Conservation (phyloP, 2,888 invertebrate genomes). For the Conchocele bisecta region DNA sequence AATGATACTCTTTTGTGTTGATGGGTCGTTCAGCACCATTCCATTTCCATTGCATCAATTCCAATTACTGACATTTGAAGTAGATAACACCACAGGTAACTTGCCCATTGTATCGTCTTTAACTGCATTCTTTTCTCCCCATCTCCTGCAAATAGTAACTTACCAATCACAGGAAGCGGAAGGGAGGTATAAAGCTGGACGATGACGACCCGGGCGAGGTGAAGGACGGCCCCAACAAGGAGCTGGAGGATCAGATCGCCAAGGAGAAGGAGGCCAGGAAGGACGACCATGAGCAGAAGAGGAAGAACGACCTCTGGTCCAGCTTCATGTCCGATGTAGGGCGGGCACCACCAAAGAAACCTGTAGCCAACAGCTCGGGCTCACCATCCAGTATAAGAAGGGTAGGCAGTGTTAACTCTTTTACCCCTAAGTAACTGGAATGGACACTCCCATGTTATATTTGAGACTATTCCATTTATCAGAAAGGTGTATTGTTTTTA, state of each 20-base stretch:
- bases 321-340: slow-evolving; percentile 81
- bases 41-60: no score
- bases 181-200: slow-evolving; percentile 72
- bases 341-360: slow-evolving; percentile 63
- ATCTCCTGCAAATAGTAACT: not conserved
- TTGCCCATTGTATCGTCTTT: no score
- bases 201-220: slow-evolving; percentile 45
- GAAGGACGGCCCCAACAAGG: slow-evolving; percentile 56
- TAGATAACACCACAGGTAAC: not conserved
- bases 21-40: no score
- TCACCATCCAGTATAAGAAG: slow-evolving; percentile 37
- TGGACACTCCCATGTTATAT: no score
- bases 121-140: no score
- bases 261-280: slow-evolving; percentile 70
- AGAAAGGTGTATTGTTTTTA: no score
- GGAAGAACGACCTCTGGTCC: slow-evolving; percentile 80
- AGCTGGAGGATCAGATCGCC: slow-evolving; percentile 65
- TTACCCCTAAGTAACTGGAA: no score
- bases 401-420: no score
- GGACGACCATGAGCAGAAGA: slow-evolving; percentile 78
- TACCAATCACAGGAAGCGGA: slow-evolving; percentile 66
- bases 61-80: no score
- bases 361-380: slow-evolving; percentile 36
- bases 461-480: no score
- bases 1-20: no score